Evolutionary conservation across 2,888 invertebrate genomes (phyloP).

Genomic region (Digitonthophagus gazella): DNA sequence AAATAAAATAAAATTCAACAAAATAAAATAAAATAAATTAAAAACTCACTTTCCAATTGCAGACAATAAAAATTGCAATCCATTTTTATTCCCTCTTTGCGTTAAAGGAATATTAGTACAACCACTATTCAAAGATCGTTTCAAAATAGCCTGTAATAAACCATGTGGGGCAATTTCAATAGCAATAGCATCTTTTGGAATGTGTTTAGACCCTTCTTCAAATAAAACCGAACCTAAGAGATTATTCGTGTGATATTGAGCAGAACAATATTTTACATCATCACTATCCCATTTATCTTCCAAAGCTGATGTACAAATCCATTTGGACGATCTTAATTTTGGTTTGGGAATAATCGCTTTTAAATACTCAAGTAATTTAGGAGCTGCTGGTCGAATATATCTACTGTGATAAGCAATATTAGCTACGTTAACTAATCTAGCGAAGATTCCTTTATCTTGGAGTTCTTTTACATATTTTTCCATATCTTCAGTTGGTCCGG

Average conservation of each 20-base stretch:
- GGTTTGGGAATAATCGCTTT: slow-evolving; percentile 53
- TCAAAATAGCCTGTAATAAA: slow-evolving; percentile 81
- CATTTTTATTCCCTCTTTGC: slow-evolving; percentile 66
- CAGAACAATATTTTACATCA: slow-evolving; percentile 58
- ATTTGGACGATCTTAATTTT: slow-evolving; percentile 57
- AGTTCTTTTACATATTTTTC: slow-evolving; percentile 58
- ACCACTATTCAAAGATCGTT: slow-evolving; percentile 69
- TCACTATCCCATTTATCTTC: slow-evolving; percentile 60
- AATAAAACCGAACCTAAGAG: slow-evolving; percentile 69
- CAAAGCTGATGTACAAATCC: slow-evolving; percentile 66
- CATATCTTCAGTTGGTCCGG: slow-evolving; percentile 68
- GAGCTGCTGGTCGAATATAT: slow-evolving; percentile 63
- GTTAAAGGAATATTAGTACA: slow-evolving; percentile 75
- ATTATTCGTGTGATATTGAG: slow-evolving; percentile 69
- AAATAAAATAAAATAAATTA: background rate
- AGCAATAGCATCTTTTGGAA: slow-evolving; percentile 78
- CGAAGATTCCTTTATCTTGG: slow-evolving; percentile 72
- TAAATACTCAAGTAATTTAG: slow-evolving; percentile 48
- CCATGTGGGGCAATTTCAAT: slow-evolving; percentile 92
- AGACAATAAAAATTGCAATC: slow-evolving; percentile 59
- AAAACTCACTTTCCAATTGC: slow-evolving; percentile 63
- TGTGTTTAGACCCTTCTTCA: slow-evolving; percentile 76
- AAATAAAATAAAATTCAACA: too few species aligned
- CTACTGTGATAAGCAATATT: slow-evolving; percentile 89
- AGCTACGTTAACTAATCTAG: slow-evolving; percentile 78